phyloP scores from a whole-genome alignment of 1,140 invertebrate species.

The Brachionus calyciflorus region DNA sequence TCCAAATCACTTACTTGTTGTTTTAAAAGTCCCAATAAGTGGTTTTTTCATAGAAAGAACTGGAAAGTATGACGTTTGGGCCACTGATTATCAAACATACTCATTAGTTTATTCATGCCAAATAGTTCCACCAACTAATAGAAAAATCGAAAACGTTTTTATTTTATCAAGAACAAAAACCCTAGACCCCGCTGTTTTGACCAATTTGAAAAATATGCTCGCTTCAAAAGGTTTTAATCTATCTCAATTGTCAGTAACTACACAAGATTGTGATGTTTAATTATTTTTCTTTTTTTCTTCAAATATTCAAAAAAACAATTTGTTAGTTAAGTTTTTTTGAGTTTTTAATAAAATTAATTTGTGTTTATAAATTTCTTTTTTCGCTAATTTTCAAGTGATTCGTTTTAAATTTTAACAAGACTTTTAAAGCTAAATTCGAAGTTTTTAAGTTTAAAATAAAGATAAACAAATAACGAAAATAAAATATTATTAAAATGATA shows the following conservation, averaged over 20 bases:
- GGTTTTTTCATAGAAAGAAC: constrained; percentile 37
- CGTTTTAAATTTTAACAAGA: too few species aligned
- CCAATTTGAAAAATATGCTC: neutral
- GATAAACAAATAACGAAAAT: too few species aligned
- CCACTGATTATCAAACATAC: constrained; percentile 28
- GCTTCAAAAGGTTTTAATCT: constrained; percentile 9
- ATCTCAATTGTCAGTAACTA: neutral
- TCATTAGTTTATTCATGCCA: constrained; percentile 44
- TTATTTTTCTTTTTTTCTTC: neutral
- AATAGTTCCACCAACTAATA: neutral
- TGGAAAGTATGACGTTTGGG: constrained; percentile 43
- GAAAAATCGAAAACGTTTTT: constrained; percentile 36
- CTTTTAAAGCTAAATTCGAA: too few species aligned
- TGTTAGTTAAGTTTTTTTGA: too few species aligned
- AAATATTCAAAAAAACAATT: too few species aligned
- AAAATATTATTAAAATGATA: too few species aligned
- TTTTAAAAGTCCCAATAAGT: constrained; percentile 14
- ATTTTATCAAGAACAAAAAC: constrained; percentile 38
- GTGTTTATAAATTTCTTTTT: too few species aligned
- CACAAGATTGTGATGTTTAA: constrained; percentile 40
- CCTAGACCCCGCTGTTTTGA: neutral
- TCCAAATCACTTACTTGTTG: constrained; percentile 34
- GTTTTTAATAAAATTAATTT: too few species aligned
- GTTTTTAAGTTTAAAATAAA: too few species aligned
- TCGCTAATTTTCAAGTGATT: too few species aligned